Conservation (phyloP, 2,888 invertebrate species). For the Lepidochrysops patricia region DNA sequence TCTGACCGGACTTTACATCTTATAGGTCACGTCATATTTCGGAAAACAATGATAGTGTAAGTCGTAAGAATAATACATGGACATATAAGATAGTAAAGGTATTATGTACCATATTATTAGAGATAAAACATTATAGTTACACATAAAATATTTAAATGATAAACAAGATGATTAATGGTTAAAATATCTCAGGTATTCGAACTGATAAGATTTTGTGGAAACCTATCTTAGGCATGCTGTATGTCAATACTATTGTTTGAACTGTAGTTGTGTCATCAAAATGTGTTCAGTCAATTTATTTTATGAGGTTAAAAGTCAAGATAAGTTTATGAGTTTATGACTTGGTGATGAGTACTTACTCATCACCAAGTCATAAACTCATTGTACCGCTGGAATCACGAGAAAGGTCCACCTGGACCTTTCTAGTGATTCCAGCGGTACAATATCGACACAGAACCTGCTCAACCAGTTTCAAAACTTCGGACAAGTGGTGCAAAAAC, state of each 20-base stretch:
- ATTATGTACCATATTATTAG: neutral
- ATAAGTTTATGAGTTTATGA: too few species aligned
- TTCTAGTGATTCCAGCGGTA: too few species aligned
- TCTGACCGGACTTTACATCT: too few species aligned
- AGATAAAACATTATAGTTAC: neutral
- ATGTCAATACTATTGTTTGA: conserved; percentile 39
- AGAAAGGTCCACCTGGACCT: too few species aligned
- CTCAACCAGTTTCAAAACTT: too few species aligned
- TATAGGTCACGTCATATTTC: too few species aligned
- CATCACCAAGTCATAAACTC: too few species aligned
- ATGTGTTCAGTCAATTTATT: neutral
- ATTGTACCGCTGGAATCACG: too few species aligned
- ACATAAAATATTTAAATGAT: neutral
- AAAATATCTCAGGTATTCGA: conserved; percentile 34
- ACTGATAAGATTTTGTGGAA: conserved; percentile 36
- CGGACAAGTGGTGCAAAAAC: too few species aligned
- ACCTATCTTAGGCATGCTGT: conserved; percentile 47
- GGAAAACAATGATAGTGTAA: too few species aligned
- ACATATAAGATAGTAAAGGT: neutral
- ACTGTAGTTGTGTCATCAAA: neutral
- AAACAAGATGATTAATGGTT: neutral
- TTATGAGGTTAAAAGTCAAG: neutral
- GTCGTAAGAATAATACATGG: neutral
- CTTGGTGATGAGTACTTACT: too few species aligned
- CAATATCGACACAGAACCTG: too few species aligned